Evolutionary conservation across 2,888 invertebrate genomes (phyloP), one percentile per base, ranked within the genome.

Genomic region (Drosophila mercatorum): DNA sequence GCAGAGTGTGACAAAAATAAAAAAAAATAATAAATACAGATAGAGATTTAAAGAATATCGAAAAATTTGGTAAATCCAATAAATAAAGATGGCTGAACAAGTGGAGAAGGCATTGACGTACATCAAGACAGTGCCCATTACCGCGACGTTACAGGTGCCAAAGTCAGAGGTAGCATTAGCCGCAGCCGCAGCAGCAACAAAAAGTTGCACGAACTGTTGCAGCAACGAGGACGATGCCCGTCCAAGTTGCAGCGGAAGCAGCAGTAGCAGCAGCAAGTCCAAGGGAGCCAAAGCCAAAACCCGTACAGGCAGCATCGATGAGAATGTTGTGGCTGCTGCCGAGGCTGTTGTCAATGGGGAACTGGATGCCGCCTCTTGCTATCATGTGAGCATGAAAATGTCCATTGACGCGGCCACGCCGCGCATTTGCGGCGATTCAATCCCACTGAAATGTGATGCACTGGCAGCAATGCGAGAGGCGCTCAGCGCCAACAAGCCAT

Each of bases 371-470:
- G 80, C 73, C 40, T 61, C 83, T 47, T 89, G 88, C 71, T 85
- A 85, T 68, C 84, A 85, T 78, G 87, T 88, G 17, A 87, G 84
- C 83, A 88, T 84, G 89, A 87, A 81, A 60, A 74, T 85, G 82
- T 81, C 83, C 80, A 84, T 83, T 46, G 86, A 88, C 34, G 81
- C 80, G 22, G 86, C 78, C 31, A 81, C 78, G 17, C 80, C 81
- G 66, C 71, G 67, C 55, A 76, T 81, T 53, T 79, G 72, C 68
- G 73, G 81, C 70, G 84, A 87, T 63, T 59, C 52, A 3, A 57
- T 80, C 57, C 84, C 77, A 62, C 34, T 70, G 56, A 81, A 85
- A 81, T 74, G 75, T 66, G 86, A 84, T 68, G 81, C 88, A 17
- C 52, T 78, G 62, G 71, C 74, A 41, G 83, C 69, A 68, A 80